Base-by-base conservation (phyloP, 2,888 invertebrate species). In the Stenodema calcarata region DNA sequence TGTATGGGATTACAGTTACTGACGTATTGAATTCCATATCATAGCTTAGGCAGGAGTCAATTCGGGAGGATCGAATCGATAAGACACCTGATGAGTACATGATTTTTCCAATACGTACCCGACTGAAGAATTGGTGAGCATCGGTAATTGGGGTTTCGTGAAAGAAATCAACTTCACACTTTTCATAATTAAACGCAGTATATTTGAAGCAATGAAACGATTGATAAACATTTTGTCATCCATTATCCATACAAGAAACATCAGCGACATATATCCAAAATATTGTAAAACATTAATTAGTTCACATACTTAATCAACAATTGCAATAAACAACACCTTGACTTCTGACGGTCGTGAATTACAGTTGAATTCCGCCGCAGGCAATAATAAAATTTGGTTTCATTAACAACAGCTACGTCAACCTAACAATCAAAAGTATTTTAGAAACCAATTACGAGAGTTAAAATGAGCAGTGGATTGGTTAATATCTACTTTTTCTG, bases 141-240 rank as follows among this genome's bases (percentile, higher is more conserved):
- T 35, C 35, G 35, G 35, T 7, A 35, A 35, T 4, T 2, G 35
- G 2, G 35, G 35, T 35, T 35, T 35, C 35, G 35, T 18, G 1
- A 62, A 23, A 7, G 23, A 62, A 62, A 23, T 62, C 18, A 62
- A 23, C 23, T 23, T 4, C 4, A 62, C n/a, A 11, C 47, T 87
- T 87, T 88, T 82, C 82, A 85, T 88, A 85, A 86, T 86, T 87
- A 87, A 88, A 88, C 88, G 88, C 88, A 88, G 88, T 87, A 87
- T 87, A 88, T 88, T 88, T 88, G 86, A 88, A 88, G 88, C 88
- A 88, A 88, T 88, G 87, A 88, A 88, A 88, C 88, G 88, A 88
- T 88, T 86, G 81, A 87, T 88, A 88, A 87, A 88, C 86, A 86
- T 87, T 87, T 86, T 87, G 87, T 87, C 87, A 87, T 87, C 50